Percentiles rank a stretch among this genome's conserved stretches.
These are phyloP conservation scores for Calliphora vicina DNA, from an alignment of 1,140 invertebrate genomes.

Conservation along the genomic window DNA sequence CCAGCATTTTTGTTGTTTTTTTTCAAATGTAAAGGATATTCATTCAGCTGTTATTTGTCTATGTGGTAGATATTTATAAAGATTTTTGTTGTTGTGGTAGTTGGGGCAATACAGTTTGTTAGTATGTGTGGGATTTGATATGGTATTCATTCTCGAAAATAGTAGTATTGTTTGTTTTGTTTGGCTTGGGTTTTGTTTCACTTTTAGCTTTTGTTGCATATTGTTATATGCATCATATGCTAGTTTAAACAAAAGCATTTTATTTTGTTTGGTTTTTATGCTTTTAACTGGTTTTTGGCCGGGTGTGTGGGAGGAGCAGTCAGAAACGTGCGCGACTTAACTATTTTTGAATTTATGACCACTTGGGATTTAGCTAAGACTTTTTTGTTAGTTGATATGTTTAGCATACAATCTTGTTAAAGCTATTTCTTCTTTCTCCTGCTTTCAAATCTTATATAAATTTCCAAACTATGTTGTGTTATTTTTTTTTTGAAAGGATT, in stretches of 20 bases:
- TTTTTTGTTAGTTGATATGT: constrained; percentile 37
- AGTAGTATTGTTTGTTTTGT: too few relatives aligned
- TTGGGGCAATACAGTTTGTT: too few relatives aligned
- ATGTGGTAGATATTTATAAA: neutral
- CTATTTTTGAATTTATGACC: constrained; percentile 42
- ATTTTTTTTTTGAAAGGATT: neutral
- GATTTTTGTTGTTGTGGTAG: too few relatives aligned
- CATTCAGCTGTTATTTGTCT: neutral
- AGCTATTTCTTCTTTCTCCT: neutral
- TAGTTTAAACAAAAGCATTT: neutral
- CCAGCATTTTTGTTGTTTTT: neutral
- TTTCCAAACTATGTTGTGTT: too few relatives aligned
- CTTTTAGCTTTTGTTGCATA: neutral
- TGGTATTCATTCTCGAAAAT: neutral
- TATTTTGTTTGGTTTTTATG: neutral
- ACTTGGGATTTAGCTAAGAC: constrained; percentile 37
- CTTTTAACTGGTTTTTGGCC: constrained; percentile 8
- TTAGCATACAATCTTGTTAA: constrained; percentile 27
- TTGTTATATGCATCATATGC: constrained; percentile 1
- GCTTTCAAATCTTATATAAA: too few relatives aligned
- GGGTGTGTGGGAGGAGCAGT: neutral
- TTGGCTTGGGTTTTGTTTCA: too few relatives aligned
- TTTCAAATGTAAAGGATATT: neutral
- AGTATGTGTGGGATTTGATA: neutral
- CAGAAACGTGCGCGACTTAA: constrained; percentile 39